phyloP scores from a whole-genome alignment of 2,888 invertebrate species.

The Tipula unca region DNA sequence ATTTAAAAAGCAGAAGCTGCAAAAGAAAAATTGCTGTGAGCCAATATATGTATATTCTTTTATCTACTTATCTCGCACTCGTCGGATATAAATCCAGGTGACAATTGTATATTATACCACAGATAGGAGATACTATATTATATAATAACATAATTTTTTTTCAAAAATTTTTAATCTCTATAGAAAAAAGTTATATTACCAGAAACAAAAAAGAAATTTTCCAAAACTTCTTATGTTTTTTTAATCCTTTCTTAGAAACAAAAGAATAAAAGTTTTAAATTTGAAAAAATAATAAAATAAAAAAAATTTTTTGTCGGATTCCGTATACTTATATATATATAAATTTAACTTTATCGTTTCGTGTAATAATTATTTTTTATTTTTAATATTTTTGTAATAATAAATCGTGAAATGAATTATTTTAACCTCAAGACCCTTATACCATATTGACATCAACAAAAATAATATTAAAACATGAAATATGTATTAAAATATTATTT shows the following conservation, averaged over 20 bases:
- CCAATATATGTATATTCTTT: background rate
- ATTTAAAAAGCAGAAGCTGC: too few species aligned
- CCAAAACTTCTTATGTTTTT: background rate
- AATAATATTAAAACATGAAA: background rate
- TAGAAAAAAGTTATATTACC: background rate
- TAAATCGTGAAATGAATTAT: background rate
- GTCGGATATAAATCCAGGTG: background rate
- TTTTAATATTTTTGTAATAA: background rate
- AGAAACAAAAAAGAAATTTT: background rate
- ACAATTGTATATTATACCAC: background rate
- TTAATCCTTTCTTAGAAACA: background rate
- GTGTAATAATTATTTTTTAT: background rate
- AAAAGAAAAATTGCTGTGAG: background rate
- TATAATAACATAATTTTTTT: background rate
- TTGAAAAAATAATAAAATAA: background rate
- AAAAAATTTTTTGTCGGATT: background rate
- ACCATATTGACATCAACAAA: background rate
- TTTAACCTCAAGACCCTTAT: background rate
- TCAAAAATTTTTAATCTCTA: background rate
- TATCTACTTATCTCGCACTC: background rate
- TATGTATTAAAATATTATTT: background rate
- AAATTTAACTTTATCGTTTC: background rate
- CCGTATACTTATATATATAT: background rate
- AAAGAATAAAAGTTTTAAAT: background rate
- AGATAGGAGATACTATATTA: background rate